Base-by-base conservation (phyloP, 2,888 invertebrate genomes). In the Standfussiana lucernea region DNA sequence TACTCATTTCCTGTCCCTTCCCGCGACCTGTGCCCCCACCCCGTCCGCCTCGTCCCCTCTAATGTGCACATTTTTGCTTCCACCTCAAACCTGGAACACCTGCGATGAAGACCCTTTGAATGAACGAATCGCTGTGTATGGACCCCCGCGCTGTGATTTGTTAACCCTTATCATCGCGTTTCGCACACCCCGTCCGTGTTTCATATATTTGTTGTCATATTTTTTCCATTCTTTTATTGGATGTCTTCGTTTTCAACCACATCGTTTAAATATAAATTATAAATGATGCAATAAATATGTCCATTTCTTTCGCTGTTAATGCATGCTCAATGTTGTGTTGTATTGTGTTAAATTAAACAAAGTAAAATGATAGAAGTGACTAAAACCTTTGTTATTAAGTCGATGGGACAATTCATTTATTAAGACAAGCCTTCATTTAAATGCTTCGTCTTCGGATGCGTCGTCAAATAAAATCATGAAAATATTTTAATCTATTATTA, bases 1-100 rank as follows among this genome's bases (percentile, higher is more conserved):
- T 94, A 94, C 94, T 95, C 94, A 95, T 95, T 95, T 95, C 94
- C 94, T 93, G 93, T 92, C 93, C 93, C 92, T 91, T 89, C 92
- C 93, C 92, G 86, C 86, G 91, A 91, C 92, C 92, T 92, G 91
- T 89, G 90, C 89, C 85, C 53, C 50, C 42, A 8, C 67, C 67
- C 80, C 47, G 67, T 62, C 70, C 87, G 85, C 85, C 88, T 89
- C 90, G 86, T 84, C 88, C 79, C 90, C 82, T 89, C 90, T 92
- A 92, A 93, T 93, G 92, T 90, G 90, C 90, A 92, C 93, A 92
- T 93, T 93, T 93, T 93, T 92, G 90, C 92, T 88, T 88, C 85
- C 85, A 87, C 88, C 89, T 89, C 85, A 84, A 89, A 90, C 90
- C 86, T 89, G 89, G 85, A 89, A 84, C 90, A 90, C 87, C 87